Evolutionary conservation across 2,888 invertebrate species (phyloP).

Genomic region (Mamestra brassicae): DNA sequence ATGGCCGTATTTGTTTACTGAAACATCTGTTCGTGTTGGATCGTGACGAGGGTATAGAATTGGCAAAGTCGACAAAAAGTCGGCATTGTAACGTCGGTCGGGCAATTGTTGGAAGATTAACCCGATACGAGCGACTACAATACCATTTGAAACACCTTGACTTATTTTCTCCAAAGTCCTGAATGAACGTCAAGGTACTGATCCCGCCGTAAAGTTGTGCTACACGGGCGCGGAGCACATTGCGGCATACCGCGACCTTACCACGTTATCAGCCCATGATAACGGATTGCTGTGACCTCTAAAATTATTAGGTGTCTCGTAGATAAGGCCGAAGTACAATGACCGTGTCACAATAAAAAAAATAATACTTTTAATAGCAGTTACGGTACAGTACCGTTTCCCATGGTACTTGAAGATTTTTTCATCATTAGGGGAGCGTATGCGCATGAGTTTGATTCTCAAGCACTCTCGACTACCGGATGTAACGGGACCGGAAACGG

Average conservation of each 20-base stretch:
- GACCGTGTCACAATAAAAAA: constrained; percentile 81
- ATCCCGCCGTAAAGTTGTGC: constrained; percentile 57
- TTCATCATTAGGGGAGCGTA: constrained; percentile 71
- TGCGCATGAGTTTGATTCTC: constrained; percentile 73
- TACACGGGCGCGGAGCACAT: constrained; percentile 70
- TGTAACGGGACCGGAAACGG: constrained; percentile 87
- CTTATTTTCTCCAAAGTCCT: constrained; percentile 75
- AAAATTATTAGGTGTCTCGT: constrained; percentile 85
- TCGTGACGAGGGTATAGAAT: constrained; percentile 78
- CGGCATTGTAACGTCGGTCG: constrained; percentile 81
- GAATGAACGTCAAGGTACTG: constrained; percentile 71
- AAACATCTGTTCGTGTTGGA: constrained; percentile 85
- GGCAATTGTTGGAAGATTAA: constrained; percentile 88
- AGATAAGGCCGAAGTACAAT: constrained; percentile 87
- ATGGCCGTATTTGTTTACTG: constrained; percentile 85
- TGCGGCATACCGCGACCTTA: constrained; percentile 87
- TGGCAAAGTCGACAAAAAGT: constrained; percentile 82
- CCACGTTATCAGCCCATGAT: constrained; percentile 84
- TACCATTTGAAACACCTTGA: constrained; percentile 86
- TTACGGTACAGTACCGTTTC: constrained; percentile 68
- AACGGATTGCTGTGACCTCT: constrained; percentile 88
- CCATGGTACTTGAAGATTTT: constrained; percentile 72
- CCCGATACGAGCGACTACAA: constrained; percentile 85
- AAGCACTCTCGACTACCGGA: constrained; percentile 85
- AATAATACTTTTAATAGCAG: constrained; percentile 50